Conservation (phyloP, 1,140 invertebrate species). For the Bombus pyrosoma region DNA sequence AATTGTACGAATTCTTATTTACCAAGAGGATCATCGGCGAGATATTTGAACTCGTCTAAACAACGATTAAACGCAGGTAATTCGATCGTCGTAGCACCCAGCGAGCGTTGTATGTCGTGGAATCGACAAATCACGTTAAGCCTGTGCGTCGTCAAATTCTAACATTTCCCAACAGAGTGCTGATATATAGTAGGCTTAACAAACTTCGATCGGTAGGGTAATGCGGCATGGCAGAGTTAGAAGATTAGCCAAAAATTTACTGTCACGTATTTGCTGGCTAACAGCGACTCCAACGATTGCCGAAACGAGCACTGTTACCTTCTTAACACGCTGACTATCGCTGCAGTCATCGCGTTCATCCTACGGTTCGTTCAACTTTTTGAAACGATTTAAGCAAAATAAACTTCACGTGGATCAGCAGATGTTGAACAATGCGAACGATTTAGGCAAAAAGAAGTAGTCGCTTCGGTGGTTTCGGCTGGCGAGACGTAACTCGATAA, state of each 20-base stretch:
- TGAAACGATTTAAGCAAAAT: too few relatives aligned
- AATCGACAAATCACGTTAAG: constrained; percentile 24
- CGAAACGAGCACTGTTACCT: neutral
- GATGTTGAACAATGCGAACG: too few relatives aligned
- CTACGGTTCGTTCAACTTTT: too few relatives aligned
- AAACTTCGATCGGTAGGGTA: constrained; percentile 7
- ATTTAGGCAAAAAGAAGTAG: too few relatives aligned
- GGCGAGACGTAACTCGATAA: too few relatives aligned
- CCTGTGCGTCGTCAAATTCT: constrained; percentile 15
- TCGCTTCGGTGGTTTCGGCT: too few relatives aligned
- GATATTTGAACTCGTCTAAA: neutral
- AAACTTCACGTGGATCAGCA: too few relatives aligned
- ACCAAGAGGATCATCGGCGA: neutral
- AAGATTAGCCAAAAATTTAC: constrained; percentile 26
- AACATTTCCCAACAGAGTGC: constrained; percentile 13
- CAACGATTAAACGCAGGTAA: neutral
- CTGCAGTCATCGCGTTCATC: fast-evolving
- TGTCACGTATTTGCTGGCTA: neutral
- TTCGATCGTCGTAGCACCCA: neutral
- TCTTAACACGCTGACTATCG: too few relatives aligned
- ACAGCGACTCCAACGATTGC: neutral
- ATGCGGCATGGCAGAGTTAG: neutral
- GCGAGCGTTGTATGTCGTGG: neutral
- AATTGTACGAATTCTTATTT: neutral
- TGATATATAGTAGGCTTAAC: constrained; percentile 32